Evolutionary conservation across 2,113 vertebrate genomes (phyloP).

Genomic region (Aviceda subcristata): DNA sequence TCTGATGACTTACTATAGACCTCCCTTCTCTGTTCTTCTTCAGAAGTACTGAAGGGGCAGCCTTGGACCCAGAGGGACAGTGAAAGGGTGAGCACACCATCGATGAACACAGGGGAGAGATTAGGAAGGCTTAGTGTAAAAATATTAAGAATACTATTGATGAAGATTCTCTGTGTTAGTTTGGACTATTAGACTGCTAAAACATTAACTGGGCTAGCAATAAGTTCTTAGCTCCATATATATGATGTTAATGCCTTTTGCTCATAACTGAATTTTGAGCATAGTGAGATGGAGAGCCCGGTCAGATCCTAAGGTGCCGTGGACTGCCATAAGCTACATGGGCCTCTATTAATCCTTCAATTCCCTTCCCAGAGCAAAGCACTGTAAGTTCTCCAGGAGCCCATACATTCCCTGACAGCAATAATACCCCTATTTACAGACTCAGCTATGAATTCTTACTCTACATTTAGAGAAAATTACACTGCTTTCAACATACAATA

Average conservation of each 20-base stretch:
- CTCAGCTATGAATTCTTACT: background rate
- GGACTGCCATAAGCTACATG: background rate
- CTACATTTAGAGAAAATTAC: background rate
- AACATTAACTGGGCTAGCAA: background rate
- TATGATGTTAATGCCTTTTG: background rate
- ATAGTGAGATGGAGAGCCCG: background rate
- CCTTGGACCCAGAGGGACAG: background rate
- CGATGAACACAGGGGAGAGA: background rate
- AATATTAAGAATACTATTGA: background rate
- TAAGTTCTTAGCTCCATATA: background rate
- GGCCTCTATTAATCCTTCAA: background rate
- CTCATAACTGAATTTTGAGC: background rate
- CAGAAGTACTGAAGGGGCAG: background rate
- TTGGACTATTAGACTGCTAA: background rate
- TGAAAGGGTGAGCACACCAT: background rate
- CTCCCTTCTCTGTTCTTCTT: background rate
- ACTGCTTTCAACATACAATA: background rate
- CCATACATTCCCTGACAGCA: background rate
- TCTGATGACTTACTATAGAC: background rate
- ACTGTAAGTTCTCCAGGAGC: background rate
- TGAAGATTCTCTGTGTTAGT: background rate
- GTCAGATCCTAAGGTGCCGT: background rate
- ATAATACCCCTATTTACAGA: background rate
- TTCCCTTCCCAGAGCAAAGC: background rate
- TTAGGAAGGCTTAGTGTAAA: background rate